Base-by-base conservation (phyloP, 2,888 invertebrate genomes). In the Vesta saturnalis region DNA sequence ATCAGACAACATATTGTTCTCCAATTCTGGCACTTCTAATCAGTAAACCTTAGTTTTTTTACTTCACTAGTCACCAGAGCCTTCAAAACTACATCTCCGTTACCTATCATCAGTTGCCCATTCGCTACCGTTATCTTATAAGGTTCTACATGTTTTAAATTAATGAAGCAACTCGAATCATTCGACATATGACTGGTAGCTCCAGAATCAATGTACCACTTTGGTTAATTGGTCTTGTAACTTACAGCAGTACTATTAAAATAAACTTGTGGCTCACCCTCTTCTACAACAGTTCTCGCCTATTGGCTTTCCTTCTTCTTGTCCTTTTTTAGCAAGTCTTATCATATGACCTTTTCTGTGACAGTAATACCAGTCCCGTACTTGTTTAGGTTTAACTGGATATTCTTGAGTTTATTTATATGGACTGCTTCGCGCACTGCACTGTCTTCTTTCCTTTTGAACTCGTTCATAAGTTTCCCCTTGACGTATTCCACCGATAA, bases 131-230 rank as follows among this genome's bases (percentile, higher is more conserved):
- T 47, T 47, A 47, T 47, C 12, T 47, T 47, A 6, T 47, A 3
- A 4, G 47, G 12, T 15, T 47, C 47, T 5, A 14, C 15, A 47
- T 14, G 4, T 47, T 47, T 12, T 4, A 47, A 15, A 47, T 47
- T 47, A n/a, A n/a, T 15, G 15, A 47, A 47, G 12, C 47, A n/a
- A n/a, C n/a, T n/a, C n/a, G n/a, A n/a, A n/a, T n/a, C n/a, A n/a
- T n/a, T n/a, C n/a, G n/a, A n/a, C 12, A 47, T 47, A 47, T 10
- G 47, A 14, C 47, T 47, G 4, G 47, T 47, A 15, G 47, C 47
- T 5, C 47, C 47, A n/a, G 47, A 47, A 14, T 47, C 47, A n/a
- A 47, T 47, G 47, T 47, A 47, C 47, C 47, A 47, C 15, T 47
- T 12, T n/a, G 47, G 47, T 14, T 47, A 4, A 47, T 12, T 15